A percentile compares a stretch with the other conserved stretches of the same genome.
These are phyloP conservation scores for Bombylius major DNA, from an alignment of 2,888 invertebrate species.

Conservation along the genomic window DNA sequence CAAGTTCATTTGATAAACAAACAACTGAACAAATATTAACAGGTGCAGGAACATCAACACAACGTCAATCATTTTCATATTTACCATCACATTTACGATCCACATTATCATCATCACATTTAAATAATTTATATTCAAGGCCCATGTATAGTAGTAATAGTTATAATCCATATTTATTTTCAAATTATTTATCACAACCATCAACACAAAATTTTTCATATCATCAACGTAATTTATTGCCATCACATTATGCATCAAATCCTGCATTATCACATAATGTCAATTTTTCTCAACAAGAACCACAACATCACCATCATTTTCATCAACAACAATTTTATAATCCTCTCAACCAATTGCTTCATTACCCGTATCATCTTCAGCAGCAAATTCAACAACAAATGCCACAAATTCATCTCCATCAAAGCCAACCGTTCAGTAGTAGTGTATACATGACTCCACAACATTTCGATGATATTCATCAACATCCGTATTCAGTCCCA, in stretches of 20 bases:
- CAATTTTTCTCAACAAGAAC: slow-evolving; percentile 26
- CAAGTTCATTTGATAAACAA: slow-evolving; percentile 18
- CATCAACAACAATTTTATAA: slow-evolving; percentile 2
- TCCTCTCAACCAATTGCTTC: background rate
- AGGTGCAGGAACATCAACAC: slow-evolving; percentile 16
- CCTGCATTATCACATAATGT: slow-evolving; percentile 20
- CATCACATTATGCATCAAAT: slow-evolving; percentile 16
- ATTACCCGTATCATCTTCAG: slow-evolving; percentile 17
- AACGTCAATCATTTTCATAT: slow-evolving; percentile 12
- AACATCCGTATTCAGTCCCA: slow-evolving; percentile 25
- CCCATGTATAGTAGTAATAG: slow-evolving; percentile 10
- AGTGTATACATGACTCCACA: slow-evolving; percentile 22
- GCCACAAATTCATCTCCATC: slow-evolving; percentile 19
- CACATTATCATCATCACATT: slow-evolving; percentile 33
- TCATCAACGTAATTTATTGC: slow-evolving; percentile 11
- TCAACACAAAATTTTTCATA: slow-evolving; percentile 6
- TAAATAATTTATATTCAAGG: slow-evolving; percentile 18
- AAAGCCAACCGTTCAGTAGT: slow-evolving; percentile 28
- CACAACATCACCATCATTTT: slow-evolving; percentile 17
- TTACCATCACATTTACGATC: slow-evolving; percentile 24
- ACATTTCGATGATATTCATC: slow-evolving; percentile 21
- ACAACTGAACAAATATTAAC: slow-evolving; percentile 14
- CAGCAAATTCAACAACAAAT: slow-evolving; percentile 27
- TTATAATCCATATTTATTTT: slow-evolving; percentile 8
- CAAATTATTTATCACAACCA: slow-evolving; percentile 8